Percentiles rank a stretch among this genome's conserved stretches.
Conservation (phyloP, 2,888 invertebrate species). For the Nomada flava region DNA sequence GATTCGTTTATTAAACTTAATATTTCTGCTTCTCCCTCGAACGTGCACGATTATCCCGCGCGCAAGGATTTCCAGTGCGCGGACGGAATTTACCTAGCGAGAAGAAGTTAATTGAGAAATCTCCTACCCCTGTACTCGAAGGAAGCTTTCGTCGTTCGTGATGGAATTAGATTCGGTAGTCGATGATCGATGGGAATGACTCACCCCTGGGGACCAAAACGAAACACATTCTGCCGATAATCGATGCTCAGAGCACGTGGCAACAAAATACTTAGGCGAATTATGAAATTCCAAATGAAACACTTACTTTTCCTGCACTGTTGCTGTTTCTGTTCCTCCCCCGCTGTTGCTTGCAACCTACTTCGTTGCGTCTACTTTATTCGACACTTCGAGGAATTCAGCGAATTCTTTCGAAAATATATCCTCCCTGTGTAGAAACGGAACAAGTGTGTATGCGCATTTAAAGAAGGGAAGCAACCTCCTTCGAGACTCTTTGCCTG, state of each 20-base stretch:
- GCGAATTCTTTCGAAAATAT: too few relatives aligned
- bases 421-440: too few relatives aligned
- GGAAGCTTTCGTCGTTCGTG: slow-evolving; percentile 28
- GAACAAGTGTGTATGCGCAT: too few relatives aligned
- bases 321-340: too few relatives aligned
- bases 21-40: background rate
- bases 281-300: slow-evolving; percentile 10
- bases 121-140: background rate
- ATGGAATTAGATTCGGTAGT: slow-evolving; percentile 55
- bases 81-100: slow-evolving; percentile 34
- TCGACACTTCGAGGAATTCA: background rate
- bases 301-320: too few relatives aligned
- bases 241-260: slow-evolving; percentile 50
- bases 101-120: slow-evolving; percentile 64
- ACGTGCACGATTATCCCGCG: background rate
- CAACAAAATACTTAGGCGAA: slow-evolving; percentile 20
- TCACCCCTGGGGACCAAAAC: slow-evolving; percentile 19
- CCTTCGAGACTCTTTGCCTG: background rate
- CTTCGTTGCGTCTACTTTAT: too few relatives aligned
- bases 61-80: slow-evolving; percentile 11
- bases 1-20: slow-evolving; percentile 24
- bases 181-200: slow-evolving; percentile 64
- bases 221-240: slow-evolving; percentile 33
- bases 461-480: too few relatives aligned
- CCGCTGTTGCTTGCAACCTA: too few relatives aligned